Base-by-base conservation (phyloP, 2,797 vertebrate species). In the Menidia menidia region DNA sequence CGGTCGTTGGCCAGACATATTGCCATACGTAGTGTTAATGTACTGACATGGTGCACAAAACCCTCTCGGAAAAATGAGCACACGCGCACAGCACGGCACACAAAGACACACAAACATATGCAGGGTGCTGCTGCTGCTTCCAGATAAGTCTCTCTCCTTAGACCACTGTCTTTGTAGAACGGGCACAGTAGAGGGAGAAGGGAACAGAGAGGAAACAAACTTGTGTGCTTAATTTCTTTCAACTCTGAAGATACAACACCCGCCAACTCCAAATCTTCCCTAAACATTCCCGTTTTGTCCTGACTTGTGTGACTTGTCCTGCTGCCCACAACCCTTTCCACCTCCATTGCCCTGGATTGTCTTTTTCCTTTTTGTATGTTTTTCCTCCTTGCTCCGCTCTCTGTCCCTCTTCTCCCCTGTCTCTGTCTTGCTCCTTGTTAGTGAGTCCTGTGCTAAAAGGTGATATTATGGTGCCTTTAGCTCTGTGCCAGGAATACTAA, bases 401-500 rank as follows among this genome's bases (percentile, higher is more conserved):
- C 10, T 14, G 45, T 70, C 54, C 54, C 15, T 19, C 11, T 68
- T 48, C 57, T 54, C 18, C 16, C 15, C 0, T 54, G 73, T 56
- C 32, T 77, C 68, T 59, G 60, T 81, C 56, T 71, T 59, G 39
- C 65, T 71, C 55, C 68, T 69, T 80, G 80, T 83, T 85, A 78
- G 68, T 11, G 31, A 81, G 73, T 81, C 50, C 82, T 88, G 82
- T 89, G 81, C 75, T 89, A 87, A 91, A 82, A 86, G 80, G 86
- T 88, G 88, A 91, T 90, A 89, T 87, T 88, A 51, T 63, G 87
- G 82, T 81, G 79, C 73, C 86, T 88, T 91, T 87, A 86, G 73
- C 44, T 64, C 68, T 71, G 79, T 90, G 92, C 89, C 85, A 89
- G 83, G 86, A 90, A 91, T 90, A 86, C 87, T 84, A 81, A 91